Conservation (phyloP, 1,140 invertebrate genomes). For the Nephila pilipes region DNA sequence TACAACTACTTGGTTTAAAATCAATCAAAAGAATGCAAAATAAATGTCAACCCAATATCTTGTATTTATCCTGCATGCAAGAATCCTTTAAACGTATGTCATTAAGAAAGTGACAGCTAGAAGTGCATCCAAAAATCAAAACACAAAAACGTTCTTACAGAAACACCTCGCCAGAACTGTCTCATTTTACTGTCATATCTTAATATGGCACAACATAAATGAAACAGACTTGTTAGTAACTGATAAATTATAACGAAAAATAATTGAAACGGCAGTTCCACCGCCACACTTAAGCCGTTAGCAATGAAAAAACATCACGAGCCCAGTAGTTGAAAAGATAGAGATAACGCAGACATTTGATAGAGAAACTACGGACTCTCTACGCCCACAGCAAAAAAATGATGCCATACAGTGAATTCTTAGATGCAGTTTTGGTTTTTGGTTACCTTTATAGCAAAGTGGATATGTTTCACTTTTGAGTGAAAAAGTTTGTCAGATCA, state of each 20-base stretch:
- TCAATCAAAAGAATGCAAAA: neutral
- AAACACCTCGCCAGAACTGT: constrained; percentile 66
- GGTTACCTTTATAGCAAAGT: neutral
- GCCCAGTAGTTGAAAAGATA: neutral
- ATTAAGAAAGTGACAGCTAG: constrained; percentile 48
- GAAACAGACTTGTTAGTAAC: neutral
- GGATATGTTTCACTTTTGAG: no score
- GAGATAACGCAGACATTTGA: neutral
- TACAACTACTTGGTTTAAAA: neutral
- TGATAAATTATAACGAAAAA: constrained; percentile 46
- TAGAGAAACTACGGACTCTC: neutral
- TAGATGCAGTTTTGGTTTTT: neutral
- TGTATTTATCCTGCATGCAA: neutral
- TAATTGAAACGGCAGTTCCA: constrained; percentile 25
- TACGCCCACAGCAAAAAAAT: neutral
- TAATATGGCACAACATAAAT: constrained; percentile 42
- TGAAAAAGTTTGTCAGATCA: no score
- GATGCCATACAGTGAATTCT: neutral
- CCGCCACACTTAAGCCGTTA: constrained; percentile 31
- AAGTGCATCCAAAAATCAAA: constrained; percentile 16
- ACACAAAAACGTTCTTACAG: constrained; percentile 52
- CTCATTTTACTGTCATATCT: constrained; percentile 58
- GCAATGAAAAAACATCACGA: constrained; percentile 28
- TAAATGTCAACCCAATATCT: neutral
- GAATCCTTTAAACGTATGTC: neutral